Evolutionary conservation across 2,888 invertebrate species (phyloP), one percentile per base, ranked within the genome.

Genomic region (Alsophila aescularia): DNA sequence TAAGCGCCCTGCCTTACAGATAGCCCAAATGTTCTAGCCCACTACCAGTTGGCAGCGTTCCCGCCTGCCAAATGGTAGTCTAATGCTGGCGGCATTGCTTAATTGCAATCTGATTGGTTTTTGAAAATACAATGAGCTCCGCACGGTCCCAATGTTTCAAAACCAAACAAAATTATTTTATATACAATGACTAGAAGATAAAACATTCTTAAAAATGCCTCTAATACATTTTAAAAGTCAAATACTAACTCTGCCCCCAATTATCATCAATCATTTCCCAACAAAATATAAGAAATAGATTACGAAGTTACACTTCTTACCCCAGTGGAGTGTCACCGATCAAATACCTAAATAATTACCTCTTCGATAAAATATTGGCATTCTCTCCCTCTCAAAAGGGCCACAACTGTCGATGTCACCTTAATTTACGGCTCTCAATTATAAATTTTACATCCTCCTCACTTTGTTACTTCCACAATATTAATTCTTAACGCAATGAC

Each of bases 321-420:
- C 81, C 77, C 71, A 71, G 65, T 66, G 67, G 34, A 60, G 56
- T 55, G 52, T 53, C 70, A 67, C 78, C 81, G 84, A 87, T 87
- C 83, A 84, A 85, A 56, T 51, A 50, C 55, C 50, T 51, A 56
- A 50, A 89, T 90, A 88, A 90, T 91, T 90, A 87, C 83, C 85
- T 83, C 80, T 79, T 68, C 84, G 83, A 88, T 90, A 90, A 90
- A 90, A 85, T 90, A 90, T 90, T 85, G 86, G 83, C 81, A 79
- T 71, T 75, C 69, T n/a, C 59, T 66, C 64, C 66, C 70, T 71
- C 80, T 77, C 34, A 16, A 36, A 12, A 41, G 50, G 50, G 87
- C 84, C 89, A 84, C 91, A 91, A 92, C 89, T 92, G 92, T 87
- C 90, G 90, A 83, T 92, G 92, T 92, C 92, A 92, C 91, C 87